Percentiles rank a stretch among this genome's conserved stretches.
phyloP scores from a whole-genome alignment of 53 echinoderm and acorn worm species.

The Echinometra lucunter region DNA sequence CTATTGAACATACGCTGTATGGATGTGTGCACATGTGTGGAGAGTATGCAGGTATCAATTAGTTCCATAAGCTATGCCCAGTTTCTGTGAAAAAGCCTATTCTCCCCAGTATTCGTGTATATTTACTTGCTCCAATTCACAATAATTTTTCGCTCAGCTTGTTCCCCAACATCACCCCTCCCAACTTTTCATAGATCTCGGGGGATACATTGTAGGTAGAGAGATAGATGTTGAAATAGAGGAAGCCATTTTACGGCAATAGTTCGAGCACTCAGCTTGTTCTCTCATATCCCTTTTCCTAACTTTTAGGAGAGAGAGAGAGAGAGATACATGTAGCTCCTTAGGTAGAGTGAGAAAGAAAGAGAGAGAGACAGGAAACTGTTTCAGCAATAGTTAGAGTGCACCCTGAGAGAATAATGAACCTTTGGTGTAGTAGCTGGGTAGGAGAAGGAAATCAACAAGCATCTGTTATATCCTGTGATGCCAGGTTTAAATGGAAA shows the following conservation, averaged over 20 bases:
- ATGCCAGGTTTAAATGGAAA: conserved; percentile 16
- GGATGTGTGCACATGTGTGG: not conserved
- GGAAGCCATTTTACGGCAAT: not conserved
- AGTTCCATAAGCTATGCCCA: not conserved
- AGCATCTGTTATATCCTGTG: conserved; percentile 46
- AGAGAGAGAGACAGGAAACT: not conserved
- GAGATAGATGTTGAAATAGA: not conserved
- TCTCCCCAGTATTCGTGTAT: not conserved
- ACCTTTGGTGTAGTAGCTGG: not conserved
- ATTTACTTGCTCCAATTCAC: conserved; percentile 16
- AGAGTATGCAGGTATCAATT: not conserved
- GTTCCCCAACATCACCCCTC: not conserved
- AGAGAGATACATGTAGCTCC: too few relatives aligned
- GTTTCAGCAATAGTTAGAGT: not conserved
- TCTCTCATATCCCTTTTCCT: too few relatives aligned
- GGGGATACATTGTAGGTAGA: too few relatives aligned
- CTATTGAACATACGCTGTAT: not conserved
- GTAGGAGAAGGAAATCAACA: conserved; percentile 14
- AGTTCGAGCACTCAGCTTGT: not conserved
- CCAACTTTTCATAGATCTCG: too few relatives aligned
- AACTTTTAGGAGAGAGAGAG: too few relatives aligned
- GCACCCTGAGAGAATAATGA: not conserved
- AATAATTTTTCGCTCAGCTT: not conserved
- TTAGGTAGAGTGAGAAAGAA: not conserved
- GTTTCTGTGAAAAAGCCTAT: not conserved